Conservation (phyloP, 2,797 vertebrate species). For the Periparus ater region DNA sequence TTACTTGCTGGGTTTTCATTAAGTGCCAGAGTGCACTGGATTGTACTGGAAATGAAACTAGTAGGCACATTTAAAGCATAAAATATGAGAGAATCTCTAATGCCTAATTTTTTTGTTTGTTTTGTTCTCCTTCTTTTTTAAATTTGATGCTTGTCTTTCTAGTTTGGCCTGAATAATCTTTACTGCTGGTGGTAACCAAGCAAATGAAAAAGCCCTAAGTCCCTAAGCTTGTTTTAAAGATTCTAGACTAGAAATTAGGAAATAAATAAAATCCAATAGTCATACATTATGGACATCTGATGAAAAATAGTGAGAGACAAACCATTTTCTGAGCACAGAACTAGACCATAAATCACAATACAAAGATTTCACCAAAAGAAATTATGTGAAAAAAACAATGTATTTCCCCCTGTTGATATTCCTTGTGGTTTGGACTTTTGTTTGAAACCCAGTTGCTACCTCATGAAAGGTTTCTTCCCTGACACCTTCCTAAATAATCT, state of each 20-base stretch:
- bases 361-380: neutral
- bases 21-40: neutral
- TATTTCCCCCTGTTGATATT: neutral
- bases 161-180: neutral
- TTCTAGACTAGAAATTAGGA: neutral
- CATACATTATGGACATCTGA: neutral
- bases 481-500: neutral
- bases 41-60: neutral
- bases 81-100: neutral
- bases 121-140: neutral
- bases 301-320: neutral
- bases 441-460: neutral
- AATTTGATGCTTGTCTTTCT: neutral
- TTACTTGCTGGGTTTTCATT: neutral
- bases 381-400: neutral
- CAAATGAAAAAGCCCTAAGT: neutral
- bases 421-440: neutral
- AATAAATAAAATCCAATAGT: neutral
- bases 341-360: neutral
- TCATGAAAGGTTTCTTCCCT: neutral
- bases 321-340: neutral
- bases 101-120: rapidly evolving
- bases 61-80: neutral
- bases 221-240: neutral
- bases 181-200: neutral